These are phyloP conservation scores for Torymus aiolomorphi DNA, from an alignment of 2,888 invertebrate genomes.

Conservation along the genomic window DNA sequence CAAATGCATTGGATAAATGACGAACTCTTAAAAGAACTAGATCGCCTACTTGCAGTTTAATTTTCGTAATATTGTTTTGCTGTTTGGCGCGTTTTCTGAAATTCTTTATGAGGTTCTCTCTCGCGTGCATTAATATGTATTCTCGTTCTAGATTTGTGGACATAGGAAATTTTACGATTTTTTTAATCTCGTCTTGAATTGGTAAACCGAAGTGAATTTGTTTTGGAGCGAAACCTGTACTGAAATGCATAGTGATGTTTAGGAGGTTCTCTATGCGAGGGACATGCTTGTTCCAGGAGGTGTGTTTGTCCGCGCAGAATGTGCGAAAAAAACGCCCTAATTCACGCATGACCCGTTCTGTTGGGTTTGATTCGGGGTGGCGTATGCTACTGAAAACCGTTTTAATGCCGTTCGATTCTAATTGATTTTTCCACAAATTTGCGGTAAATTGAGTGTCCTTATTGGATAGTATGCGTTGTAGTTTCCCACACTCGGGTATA, in stretches of 20 bases:
- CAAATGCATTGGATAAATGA: conserved; percentile 6
- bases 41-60: conserved; percentile 23
- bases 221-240: conserved; percentile 48
- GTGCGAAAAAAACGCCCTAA: conserved; percentile 56
- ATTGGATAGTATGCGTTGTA: not conserved
- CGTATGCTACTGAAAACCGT: not conserved
- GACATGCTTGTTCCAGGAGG: conserved; percentile 53
- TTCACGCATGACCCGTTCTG: not conserved
- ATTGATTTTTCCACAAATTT: not conserved
- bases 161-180: not conserved
- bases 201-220: not conserved
- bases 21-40: not conserved
- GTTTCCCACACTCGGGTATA: conserved; percentile 3
- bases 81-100: not conserved
- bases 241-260: conserved; percentile 52
- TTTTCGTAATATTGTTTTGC: not conserved
- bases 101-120: not conserved
- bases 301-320: conserved; percentile 51
- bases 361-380: conserved; percentile 10
- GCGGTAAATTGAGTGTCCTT: not conserved
- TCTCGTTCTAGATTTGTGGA: not conserved
- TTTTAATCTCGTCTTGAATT: not conserved
- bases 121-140: not conserved
- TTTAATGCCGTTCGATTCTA: not conserved
- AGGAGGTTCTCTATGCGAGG: conserved; percentile 46